Evolutionary conservation across 2,797 vertebrate genomes (phyloP).

Genomic region (Schizopygopsis malacanthus): DNA sequence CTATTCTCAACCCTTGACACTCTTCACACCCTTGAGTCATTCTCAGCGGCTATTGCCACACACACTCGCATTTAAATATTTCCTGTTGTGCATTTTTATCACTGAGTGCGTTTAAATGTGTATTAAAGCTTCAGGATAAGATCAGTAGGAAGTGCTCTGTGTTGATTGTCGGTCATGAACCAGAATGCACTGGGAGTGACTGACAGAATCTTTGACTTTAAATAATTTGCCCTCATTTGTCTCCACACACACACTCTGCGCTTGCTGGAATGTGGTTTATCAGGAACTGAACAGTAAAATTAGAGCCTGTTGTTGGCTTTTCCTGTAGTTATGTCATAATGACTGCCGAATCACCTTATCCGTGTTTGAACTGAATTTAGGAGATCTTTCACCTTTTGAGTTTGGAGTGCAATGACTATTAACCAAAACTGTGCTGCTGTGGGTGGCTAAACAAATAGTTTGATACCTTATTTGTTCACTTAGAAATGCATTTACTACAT

Average conservation of each 20-base stretch:
- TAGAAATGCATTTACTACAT: neutral
- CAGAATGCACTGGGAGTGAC: neutral
- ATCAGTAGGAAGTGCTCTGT: neutral
- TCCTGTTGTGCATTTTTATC: neutral
- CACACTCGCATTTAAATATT: neutral
- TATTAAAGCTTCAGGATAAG: neutral
- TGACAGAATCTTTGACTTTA: neutral
- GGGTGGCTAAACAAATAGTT: neutral
- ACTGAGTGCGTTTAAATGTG: neutral
- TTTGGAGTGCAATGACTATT: neutral
- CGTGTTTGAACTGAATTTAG: neutral
- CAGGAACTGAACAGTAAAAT: neutral
- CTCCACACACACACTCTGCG: neutral
- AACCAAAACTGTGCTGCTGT: neutral
- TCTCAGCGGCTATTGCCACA: neutral
- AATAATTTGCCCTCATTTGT: neutral
- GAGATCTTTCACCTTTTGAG: neutral
- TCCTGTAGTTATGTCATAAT: neutral
- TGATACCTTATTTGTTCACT: neutral
- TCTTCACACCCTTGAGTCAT: slow-evolving; percentile 9
- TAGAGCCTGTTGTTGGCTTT: neutral
- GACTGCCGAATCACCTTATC: too few species aligned
- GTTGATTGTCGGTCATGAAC: neutral
- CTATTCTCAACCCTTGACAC: neutral
- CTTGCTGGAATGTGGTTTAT: slow-evolving; percentile 27